Evolutionary conservation across 2,888 invertebrate genomes (phyloP), one percentile per base, ranked within the genome.

Genomic region (Prosapia bicincta): DNA sequence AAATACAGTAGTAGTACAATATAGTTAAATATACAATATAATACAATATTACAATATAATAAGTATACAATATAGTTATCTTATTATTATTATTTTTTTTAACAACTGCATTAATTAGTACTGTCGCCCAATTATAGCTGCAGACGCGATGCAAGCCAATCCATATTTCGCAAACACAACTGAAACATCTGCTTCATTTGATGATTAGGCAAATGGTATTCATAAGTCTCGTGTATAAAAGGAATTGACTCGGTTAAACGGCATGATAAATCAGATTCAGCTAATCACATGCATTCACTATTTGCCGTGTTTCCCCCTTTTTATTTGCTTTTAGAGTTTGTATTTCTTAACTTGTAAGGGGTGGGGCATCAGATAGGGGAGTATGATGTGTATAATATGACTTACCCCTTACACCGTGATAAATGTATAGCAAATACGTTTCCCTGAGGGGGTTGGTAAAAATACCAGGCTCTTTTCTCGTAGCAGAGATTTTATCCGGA

Each of bases 261-360:
- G 74, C 69, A 74, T 74, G 74, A 74, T 74, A 74, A 74, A 74
- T 74, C 74, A 74, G 54, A 74, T 65, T 66, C 74, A 69, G 65
- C 74, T 69, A 26, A 65, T 74, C 54, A 54, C 54, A 54, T 54
- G 54, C 20, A 54, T 54, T 54, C 54, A 54, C 20, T 54, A 54
- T 54, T 54, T 54, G 54, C 20, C n/a, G 9, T 54, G 54, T 54
- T 54, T 5, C 20, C 54, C 54, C 54, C 54, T 54, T 54, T n/a
- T 54, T 54, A 54, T 54, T 54, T 54, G 54, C 54, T 54, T 54
- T 54, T 20, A 20, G n/a, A 54, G 20, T 20, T 54, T 54, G 54
- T 38, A 38, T 38, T 38, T 38, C 38, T 38, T 38, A 38, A 38
- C 38, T 38, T 38, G 38, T 38, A 38, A 38, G 15, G 38, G 38